Conservation (phyloP, 2,797 vertebrate species). For the Apogon hyalosoma region DNA sequence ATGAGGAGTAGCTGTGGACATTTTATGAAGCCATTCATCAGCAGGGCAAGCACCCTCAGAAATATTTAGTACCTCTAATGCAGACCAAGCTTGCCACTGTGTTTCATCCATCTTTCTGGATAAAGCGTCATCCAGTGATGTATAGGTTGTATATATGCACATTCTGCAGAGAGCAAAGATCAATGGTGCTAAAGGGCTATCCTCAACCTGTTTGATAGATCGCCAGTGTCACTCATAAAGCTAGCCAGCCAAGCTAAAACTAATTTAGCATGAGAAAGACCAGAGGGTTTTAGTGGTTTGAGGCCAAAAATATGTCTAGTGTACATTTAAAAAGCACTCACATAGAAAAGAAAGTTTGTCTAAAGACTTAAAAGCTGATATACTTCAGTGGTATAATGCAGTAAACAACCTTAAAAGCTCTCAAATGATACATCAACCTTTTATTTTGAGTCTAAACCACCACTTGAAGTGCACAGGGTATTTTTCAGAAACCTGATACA, state of each 20-base stretch:
- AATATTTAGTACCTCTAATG: constrained; percentile 70
- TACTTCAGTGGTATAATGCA: constrained; percentile 2
- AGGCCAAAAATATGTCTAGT: not conserved
- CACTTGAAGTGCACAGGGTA: constrained; percentile 1
- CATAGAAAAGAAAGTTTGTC: constrained; percentile 1
- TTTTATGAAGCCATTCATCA: constrained; percentile 73
- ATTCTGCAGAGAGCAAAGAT: constrained; percentile 67
- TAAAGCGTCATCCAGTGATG: constrained; percentile 65
- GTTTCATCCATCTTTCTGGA: constrained; percentile 71
- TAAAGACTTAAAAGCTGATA: constrained; percentile 14
- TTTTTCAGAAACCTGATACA: constrained; percentile 46
- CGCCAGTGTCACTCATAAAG: constrained; percentile 64
- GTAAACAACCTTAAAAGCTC: constrained; percentile 10
- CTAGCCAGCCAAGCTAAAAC: constrained; percentile 32
- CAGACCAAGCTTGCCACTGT: constrained; percentile 50
- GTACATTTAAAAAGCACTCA: not conserved
- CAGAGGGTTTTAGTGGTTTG: not conserved
- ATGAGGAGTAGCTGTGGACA: constrained; percentile 53
- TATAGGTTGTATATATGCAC: constrained; percentile 66
- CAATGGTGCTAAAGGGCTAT: constrained; percentile 67
- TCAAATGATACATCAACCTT: constrained; percentile 19
- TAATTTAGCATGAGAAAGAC: constrained; percentile 14
- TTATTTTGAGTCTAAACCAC: constrained; percentile 31
- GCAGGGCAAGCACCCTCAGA: constrained; percentile 65
- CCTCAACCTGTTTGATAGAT: constrained; percentile 59